Base-by-base conservation (phyloP, 2,888 invertebrate species). In the Melangyna quadrimaculata region DNA sequence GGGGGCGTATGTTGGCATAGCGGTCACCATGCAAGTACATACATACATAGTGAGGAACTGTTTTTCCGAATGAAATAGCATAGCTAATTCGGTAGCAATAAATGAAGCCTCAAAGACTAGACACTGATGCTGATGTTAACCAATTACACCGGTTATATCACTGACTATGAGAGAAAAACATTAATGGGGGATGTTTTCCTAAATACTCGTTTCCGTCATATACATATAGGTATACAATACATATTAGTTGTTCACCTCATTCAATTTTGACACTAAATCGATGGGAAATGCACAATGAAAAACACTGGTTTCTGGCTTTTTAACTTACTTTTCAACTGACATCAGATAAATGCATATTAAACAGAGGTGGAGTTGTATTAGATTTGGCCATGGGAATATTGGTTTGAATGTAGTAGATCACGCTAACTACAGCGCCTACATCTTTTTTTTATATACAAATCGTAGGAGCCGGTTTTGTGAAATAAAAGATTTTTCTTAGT, bases 211-310 rank as follows among this genome's bases (percentile, higher is more conserved):
- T 78, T 65, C 61, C 61, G 22, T 73, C 48, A n/a, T n/a, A n/a
- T n/a, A n/a, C n/a, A n/a, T n/a, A n/a, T n/a, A n/a, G n/a, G n/a
- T n/a, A n/a, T n/a, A n/a, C n/a, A n/a, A n/a, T n/a, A n/a, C n/a
- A n/a, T 37, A 61, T 55, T 73, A 71, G 77, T 43, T 63, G 75
- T 63, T 72, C 48, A 80, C 67, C 67, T 84, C 79, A 74, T 51
- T 61, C 57, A 48, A 35, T 67, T 35, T 77, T 86, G 81, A 86
- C 80, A 80, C 81, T 86, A 86, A 86, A 78, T 73, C 77, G 63
- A 86, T 86, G 73, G 73, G 86, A 86, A 81, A 77, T 81, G 71
- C 59, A 51, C 43, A 75, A 59, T 74, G 71, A 65, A 78, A 80
- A 71, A 83, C 73, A 74, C 74, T 61, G 67, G 32, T 70, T 71